phyloP scores from a whole-genome alignment of 2,113 vertebrate genomes.

The Stercorarius parasiticus region DNA sequence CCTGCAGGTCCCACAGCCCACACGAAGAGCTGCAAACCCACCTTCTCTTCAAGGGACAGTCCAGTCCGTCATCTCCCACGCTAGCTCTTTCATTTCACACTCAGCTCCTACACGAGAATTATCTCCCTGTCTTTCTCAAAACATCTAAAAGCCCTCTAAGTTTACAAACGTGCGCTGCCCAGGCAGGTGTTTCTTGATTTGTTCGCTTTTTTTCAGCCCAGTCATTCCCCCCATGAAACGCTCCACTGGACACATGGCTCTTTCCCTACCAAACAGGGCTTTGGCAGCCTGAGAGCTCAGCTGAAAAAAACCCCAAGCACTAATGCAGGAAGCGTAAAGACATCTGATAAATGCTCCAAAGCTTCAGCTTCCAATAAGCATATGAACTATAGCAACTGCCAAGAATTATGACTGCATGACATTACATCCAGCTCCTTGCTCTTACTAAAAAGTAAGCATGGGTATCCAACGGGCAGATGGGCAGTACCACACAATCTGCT shows the following conservation, averaged over 20 bases:
- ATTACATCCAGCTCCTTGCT: conserved; percentile 49
- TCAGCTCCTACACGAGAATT: no score
- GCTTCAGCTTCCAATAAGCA: conserved; percentile 58
- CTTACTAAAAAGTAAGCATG: background rate
- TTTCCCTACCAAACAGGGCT: background rate
- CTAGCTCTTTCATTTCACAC: background rate
- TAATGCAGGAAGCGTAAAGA: conserved; percentile 52
- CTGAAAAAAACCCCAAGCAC: conserved; percentile 6
- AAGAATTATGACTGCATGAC: conserved; percentile 54
- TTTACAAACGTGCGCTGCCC: background rate
- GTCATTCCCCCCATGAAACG: background rate
- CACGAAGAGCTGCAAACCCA: background rate
- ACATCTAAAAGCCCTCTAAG: background rate
- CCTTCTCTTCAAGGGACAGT: background rate
- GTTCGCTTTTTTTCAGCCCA: background rate
- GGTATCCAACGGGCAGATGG: conserved; percentile 36
- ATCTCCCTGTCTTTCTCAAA: background rate
- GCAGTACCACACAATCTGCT: conserved; percentile 47
- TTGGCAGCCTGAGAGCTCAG: background rate
- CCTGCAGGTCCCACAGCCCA: background rate
- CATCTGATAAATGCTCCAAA: conserved; percentile 62
- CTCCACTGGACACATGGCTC: background rate
- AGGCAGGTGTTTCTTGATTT: background rate
- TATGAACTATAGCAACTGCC: conserved; percentile 46
- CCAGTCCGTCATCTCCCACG: background rate